phyloP scores from a whole-genome alignment of 1,140 invertebrate species.

The Ceratina calcarata region DNA sequence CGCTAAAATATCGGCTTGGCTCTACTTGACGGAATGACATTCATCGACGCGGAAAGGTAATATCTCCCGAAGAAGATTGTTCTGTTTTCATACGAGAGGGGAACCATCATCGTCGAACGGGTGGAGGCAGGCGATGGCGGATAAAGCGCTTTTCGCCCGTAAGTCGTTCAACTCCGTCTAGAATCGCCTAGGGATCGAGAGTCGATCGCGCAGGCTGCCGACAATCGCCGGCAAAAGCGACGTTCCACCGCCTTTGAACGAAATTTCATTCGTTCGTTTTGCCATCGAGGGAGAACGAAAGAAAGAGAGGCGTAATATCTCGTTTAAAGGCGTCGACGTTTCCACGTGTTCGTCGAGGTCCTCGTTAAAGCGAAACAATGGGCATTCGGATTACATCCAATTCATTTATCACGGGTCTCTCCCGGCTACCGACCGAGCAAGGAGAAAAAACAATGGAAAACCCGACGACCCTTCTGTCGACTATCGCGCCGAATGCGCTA shows the following conservation, averaged over 20 bases:
- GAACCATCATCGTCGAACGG: background rate
- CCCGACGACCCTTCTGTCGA: conserved; percentile 31
- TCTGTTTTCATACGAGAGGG: conserved; percentile 9
- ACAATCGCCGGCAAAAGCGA: background rate
- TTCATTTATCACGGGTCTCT: conserved; percentile 67
- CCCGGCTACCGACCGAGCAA: background rate
- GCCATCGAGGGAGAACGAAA: background rate
- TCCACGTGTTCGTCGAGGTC: conserved; percentile 43
- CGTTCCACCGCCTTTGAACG: conserved; percentile 33
- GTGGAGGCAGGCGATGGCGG: background rate
- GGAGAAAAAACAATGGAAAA: conserved; percentile 53
- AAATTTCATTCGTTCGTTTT: conserved; percentile 30
- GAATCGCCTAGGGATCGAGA: background rate
- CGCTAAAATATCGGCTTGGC: background rate
- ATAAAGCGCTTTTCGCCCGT: conserved; percentile 8
- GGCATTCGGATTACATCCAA: conserved; percentile 67
- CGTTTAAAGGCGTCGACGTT: conserved; percentile 57
- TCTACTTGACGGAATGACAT: background rate
- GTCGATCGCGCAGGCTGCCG: background rate
- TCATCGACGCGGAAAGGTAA: conserved; percentile 1
- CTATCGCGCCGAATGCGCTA: background rate
- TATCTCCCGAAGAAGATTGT: conserved; percentile 6
- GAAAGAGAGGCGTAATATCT: conserved; percentile 39
- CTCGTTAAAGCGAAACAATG: conserved; percentile 69
- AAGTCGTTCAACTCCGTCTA: conserved; percentile 9